Base-by-base conservation (phyloP, 2,113 vertebrate genomes). In the Myodes glareolus region DNA sequence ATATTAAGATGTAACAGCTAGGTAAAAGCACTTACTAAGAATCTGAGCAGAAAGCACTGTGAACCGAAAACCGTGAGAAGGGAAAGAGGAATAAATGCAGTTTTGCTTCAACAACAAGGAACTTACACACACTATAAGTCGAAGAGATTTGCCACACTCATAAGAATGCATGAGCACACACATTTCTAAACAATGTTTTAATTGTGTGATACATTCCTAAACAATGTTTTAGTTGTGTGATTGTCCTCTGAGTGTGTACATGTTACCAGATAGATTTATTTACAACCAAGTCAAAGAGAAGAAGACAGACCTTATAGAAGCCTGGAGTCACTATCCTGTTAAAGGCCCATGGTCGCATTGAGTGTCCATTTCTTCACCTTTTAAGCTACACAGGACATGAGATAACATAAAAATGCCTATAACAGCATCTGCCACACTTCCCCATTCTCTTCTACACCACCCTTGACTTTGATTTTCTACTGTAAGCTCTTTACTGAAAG, bases 401-500 rank as follows among this genome's bases (percentile, higher is more conserved):
- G 8, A 14, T 73, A 10, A 76, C 65, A 19, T 0, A n/a, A 65
- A 63, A 11, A 5, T 31, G 2, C 36, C 55, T 33, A 25, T 47
- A 33, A 33, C 2, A 63, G 31, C 95, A 16, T 29, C 16, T 36
- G 45, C 42, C 33, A 33, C 23, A 42, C 13, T 25, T 50, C 52
- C n/a, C 33, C 19, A 17, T 80, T 88, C 36, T 94, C 68, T 88
- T n/a, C 67, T 78, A 80, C 17, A 12, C 0, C 75, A 13, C 42
- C 68, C 65, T 93, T 90, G n/a, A 91, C 31, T 84, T 91, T 36
- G 31, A 87, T 42, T 68, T 88, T 88, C 84, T 68, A 36, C 36
- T 68, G 5, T 27, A 39, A 47, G n/a, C 31, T 97, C 47, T 25
- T 84, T 80, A 33, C 29, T 55, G 31, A 78, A 45, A 45, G 42